Evolutionary conservation across 2,888 invertebrate species (phyloP).

Genomic region (Ormyrus pomaceus): DNA sequence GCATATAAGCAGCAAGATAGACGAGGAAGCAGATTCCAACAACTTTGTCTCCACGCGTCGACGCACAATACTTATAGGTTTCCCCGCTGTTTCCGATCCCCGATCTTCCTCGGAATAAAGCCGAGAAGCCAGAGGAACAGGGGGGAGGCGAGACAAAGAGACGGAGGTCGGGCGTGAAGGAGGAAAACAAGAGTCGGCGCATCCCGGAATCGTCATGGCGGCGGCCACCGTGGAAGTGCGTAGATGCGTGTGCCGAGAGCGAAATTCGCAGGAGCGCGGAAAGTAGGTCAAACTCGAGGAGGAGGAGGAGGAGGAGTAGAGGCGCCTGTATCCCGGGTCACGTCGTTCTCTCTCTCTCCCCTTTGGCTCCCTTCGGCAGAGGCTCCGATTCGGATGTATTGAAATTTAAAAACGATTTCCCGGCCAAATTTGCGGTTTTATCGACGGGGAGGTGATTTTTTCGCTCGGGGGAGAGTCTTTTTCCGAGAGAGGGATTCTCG

Average conservation of each 20-base stretch:
- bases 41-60: too few relatives aligned
- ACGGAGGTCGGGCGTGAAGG: not conserved
- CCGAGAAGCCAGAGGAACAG: too few relatives aligned
- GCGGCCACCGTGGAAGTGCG: not conserved
- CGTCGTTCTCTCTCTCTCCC: not conserved
- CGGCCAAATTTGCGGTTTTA: not conserved
- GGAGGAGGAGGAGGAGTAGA: not conserved
- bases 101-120: too few relatives aligned
- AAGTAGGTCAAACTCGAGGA: conserved; percentile 51
- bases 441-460: not conserved
- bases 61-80: too few relatives aligned
- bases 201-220: not conserved
- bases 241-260: conserved; percentile 3
- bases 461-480: too few relatives aligned
- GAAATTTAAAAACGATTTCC: conserved; percentile 15
- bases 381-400: not conserved
- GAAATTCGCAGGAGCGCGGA: conserved; percentile 24
- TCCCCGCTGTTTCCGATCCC: too few relatives aligned
- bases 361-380: too few relatives aligned
- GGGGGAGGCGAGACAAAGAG: not conserved
- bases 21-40: too few relatives aligned
- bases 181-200: not conserved
- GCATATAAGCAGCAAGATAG: too few relatives aligned
- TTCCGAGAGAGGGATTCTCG: too few relatives aligned
- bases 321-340: conserved; percentile 8